These are phyloP conservation scores for Acrobasis consociella DNA, from an alignment of 2,888 invertebrate genomes.

Conservation along the genomic window DNA sequence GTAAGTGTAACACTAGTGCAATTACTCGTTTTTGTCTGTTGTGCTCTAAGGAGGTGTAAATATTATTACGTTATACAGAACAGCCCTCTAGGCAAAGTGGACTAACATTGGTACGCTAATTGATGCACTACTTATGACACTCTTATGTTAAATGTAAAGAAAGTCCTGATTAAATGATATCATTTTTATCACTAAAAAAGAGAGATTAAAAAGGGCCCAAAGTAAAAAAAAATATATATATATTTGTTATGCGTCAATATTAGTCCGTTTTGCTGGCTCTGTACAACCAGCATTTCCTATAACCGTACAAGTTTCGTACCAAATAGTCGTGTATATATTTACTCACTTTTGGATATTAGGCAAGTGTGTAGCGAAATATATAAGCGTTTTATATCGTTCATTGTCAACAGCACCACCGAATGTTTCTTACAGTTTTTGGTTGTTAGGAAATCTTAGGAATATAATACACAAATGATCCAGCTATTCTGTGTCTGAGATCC, in stretches of 20 bases:
- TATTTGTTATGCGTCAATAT: background rate
- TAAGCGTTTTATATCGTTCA: constrained; percentile 44
- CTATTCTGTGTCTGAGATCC: too few species aligned
- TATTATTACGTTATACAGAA: background rate
- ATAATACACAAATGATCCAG: too few species aligned
- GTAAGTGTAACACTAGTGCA: constrained; percentile 60
- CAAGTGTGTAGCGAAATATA: constrained; percentile 40
- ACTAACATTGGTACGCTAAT: background rate
- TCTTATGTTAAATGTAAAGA: background rate
- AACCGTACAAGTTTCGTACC: constrained; percentile 22
- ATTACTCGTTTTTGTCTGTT: constrained; percentile 58
- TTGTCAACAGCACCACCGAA: background rate
- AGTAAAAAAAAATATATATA: too few species aligned
- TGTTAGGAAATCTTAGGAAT: too few species aligned
- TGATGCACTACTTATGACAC: background rate
- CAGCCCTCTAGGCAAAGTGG: constrained; percentile 3
- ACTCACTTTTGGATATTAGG: constrained; percentile 26
- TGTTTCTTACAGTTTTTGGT: background rate
- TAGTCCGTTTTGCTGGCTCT: constrained; percentile 13
- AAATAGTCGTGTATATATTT: constrained; percentile 20
- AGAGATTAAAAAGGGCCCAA: too few species aligned
- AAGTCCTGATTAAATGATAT: background rate
- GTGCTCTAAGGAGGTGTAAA: constrained; percentile 40
- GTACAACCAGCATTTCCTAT: constrained; percentile 23
- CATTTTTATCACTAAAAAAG: too few species aligned